phyloP scores from a whole-genome alignment of 2,113 vertebrate genomes.

The Girardinichthys multiradiatus region DNA sequence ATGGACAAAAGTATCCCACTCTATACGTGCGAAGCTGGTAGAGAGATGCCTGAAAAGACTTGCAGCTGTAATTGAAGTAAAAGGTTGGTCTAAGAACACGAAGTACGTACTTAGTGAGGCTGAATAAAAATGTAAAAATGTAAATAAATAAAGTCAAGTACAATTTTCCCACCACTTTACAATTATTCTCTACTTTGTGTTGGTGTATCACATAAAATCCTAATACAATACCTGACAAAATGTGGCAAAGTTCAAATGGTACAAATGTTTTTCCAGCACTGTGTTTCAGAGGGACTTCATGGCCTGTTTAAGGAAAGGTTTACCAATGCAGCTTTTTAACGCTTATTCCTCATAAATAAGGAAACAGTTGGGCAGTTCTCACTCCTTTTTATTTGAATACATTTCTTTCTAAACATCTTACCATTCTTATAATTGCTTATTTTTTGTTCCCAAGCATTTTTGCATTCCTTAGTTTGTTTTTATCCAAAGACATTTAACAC shows the following conservation, averaged over 20 bases:
- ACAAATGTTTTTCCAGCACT: not conserved
- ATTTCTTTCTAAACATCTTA: constrained; percentile 32
- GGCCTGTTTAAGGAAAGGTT: constrained; percentile 16
- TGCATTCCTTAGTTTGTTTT: constrained; percentile 42
- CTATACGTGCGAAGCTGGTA: not conserved
- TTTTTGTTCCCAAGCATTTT: constrained; percentile 16
- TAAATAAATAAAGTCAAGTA: too few relatives aligned
- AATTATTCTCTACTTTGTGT: not conserved
- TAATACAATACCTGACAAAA: not conserved
- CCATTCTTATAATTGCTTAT: constrained; percentile 44
- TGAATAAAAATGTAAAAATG: too few relatives aligned
- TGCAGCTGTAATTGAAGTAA: not conserved
- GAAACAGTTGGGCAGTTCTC: constrained; percentile 80
- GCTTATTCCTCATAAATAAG: constrained; percentile 74
- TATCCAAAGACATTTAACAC: constrained; percentile 55
- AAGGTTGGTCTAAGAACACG: too few relatives aligned
- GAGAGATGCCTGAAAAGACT: not conserved
- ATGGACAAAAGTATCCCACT: not conserved
- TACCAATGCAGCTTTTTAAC: constrained; percentile 4
- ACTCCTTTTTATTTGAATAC: constrained; percentile 36
- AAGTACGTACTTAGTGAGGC: too few relatives aligned
- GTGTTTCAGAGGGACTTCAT: not conserved
- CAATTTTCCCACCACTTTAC: not conserved
- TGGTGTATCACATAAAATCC: not conserved
- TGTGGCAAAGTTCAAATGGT: not conserved